phyloP scores from a whole-genome alignment of 2,113 vertebrate genomes.

The Eurypyga helias region DNA sequence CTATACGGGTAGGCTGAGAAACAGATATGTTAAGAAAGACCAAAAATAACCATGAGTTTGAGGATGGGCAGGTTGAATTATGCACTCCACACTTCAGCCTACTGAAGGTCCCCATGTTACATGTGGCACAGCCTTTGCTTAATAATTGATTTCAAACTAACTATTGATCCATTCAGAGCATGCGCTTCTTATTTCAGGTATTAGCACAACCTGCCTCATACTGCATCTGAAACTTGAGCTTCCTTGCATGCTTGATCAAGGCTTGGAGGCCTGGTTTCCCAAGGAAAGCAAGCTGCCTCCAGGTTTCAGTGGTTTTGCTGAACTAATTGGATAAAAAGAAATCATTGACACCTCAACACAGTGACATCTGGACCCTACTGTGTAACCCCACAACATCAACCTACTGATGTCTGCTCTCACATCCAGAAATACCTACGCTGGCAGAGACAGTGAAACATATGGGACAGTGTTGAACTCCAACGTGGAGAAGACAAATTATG shows the following conservation, averaged over 20 bases:
- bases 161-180: not conserved
- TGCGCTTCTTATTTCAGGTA: not conserved
- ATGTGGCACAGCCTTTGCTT: not conserved
- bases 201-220: not conserved
- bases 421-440: not conserved
- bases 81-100: not conserved
- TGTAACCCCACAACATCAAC: not conserved
- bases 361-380: not conserved
- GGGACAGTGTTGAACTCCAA: rapidly evolving
- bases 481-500: not conserved
- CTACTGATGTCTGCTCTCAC: not conserved
- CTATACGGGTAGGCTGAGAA: rapidly evolving
- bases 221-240: not conserved
- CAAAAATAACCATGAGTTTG: not conserved
- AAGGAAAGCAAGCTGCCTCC: not conserved
- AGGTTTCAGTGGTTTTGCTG: not conserved
- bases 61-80: not conserved
- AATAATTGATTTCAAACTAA: not conserved
- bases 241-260: not conserved
- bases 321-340: not conserved
- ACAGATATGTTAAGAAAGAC: not conserved
- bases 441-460: not conserved
- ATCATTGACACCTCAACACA: slow-evolving; percentile 3
- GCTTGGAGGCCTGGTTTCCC: not conserved
- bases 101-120: not conserved